Evolutionary conservation across 1,140 invertebrate species (phyloP), one percentile per base, ranked within the genome.

Genomic region (Eueides isabella): DNA sequence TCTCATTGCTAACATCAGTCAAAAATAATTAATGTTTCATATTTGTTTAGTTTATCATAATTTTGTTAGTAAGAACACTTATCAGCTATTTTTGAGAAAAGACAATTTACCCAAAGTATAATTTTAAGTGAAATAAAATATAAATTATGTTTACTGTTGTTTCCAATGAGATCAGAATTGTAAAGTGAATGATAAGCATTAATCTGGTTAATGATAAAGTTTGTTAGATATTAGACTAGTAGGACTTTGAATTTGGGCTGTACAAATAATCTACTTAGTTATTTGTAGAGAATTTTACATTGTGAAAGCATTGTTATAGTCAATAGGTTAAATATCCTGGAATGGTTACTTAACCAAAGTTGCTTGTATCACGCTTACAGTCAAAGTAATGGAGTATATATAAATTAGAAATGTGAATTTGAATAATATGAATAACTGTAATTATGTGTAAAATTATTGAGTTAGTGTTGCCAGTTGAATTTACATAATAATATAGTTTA

Each of bases 211-310:
- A 85, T 77, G 79, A 84, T 85, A 84, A 85, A 87, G 76, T 88
- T 91, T 90, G 82, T 87, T 91, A 92, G 89, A 89, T 89, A 85
- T 85, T 91, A 91, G 89, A 85, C 79, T n/a, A n/a, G 83, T 92
- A 92, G 90, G 83, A 89, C 76, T 91, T 90, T 88, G 81, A 92
- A 90, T 91, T 77, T 86, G 84, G 86, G 87, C 89, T 91, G 88
- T 91, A 92, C 85, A 92, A 91, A 91, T 87, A 85, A 84, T 86
- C 78, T 86, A 86, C 84, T 76, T 90, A 91, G 88, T 91, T 88
- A 90, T 87, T 90, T 86, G 89, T 92, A 92, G 89, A 90, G 84
- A 87, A 90, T 87, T 90, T 90, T 88, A 90, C 86, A 89, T 91
- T 85, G 85, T 88, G 86, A 77, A 85, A 76, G 79, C 80, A 89